These are phyloP conservation scores for Poeciliopsis prolifica DNA, from an alignment of 2,113 vertebrate genomes.

Conservation along the genomic window DNA sequence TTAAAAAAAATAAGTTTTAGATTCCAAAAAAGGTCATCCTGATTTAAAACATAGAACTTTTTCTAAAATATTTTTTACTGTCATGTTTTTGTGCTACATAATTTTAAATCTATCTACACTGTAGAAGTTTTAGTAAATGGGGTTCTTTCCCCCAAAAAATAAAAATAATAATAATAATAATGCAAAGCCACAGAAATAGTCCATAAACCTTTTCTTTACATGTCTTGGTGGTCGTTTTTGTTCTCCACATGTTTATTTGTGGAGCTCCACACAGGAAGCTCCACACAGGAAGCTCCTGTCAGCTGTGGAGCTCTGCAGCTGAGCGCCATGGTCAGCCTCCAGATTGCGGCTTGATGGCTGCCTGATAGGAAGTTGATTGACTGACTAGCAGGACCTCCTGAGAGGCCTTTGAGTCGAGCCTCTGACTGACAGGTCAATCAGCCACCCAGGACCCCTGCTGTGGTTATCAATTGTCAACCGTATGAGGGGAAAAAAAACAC, in stretches of 20 bases:
- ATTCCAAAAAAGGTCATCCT: not conserved
- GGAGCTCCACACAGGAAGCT: constrained; percentile 1
- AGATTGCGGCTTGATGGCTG: constrained; percentile 69
- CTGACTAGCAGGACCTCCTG: constrained; percentile 61
- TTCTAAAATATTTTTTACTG: not conserved
- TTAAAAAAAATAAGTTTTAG: not conserved
- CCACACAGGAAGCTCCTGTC: constrained; percentile 32
- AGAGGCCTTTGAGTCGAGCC: constrained; percentile 54
- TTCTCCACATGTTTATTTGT: constrained; percentile 13
- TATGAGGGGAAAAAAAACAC: constrained; percentile 63
- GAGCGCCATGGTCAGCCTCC: constrained; percentile 58
- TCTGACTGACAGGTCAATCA: constrained; percentile 81
- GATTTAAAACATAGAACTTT: not conserved
- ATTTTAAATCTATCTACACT: no score
- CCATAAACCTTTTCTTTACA: not conserved
- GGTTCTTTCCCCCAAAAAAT: no score
- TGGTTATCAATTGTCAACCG: constrained; percentile 75
- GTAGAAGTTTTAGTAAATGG: no score
- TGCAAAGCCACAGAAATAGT: not conserved
- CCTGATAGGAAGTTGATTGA: constrained; percentile 80
- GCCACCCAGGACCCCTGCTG: constrained; percentile 45
- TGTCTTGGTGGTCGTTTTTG: not conserved
- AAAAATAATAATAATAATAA: no score
- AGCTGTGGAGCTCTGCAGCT: constrained; percentile 56
- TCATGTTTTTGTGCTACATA: no score